A percentile compares a stretch with the other conserved stretches of the same genome.
These are phyloP conservation scores for Macrotus californicus DNA, from an alignment of 2,113 vertebrate species.

Conservation along the genomic window DNA sequence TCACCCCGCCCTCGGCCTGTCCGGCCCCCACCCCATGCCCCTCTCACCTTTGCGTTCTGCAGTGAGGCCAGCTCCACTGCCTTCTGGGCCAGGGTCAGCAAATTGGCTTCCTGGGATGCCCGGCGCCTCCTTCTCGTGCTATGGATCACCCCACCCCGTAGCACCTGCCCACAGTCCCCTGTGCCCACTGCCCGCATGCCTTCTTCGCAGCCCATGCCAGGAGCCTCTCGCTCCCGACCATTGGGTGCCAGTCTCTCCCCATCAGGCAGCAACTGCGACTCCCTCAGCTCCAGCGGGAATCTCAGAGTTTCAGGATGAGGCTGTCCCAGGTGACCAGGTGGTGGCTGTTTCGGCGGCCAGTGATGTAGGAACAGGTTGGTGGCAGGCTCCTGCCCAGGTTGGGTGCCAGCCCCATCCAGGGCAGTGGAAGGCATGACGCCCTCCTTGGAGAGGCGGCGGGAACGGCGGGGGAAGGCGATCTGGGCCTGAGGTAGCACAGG, in stretches of 20 bases:
- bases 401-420: slow-evolving; percentile 75
- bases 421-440: slow-evolving; percentile 81
- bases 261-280: slow-evolving; percentile 73
- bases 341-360: slow-evolving; percentile 79
- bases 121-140: slow-evolving; percentile 89
- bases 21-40: background rate
- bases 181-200: slow-evolving; percentile 57
- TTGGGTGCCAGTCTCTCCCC: slow-evolving; percentile 76
- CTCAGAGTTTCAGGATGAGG: slow-evolving; percentile 72
- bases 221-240: slow-evolving; percentile 75
- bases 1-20: background rate
- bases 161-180: slow-evolving; percentile 81
- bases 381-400: slow-evolving; percentile 77
- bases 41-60: slow-evolving; percentile 80
- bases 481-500: slow-evolving; percentile 83
- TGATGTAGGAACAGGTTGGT: slow-evolving; percentile 79
- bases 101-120: slow-evolving; percentile 94
- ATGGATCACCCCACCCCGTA: slow-evolving; percentile 92
- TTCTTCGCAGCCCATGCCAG: slow-evolving; percentile 58
- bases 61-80: slow-evolving; percentile 94
- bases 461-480: slow-evolving; percentile 89
- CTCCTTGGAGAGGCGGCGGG: slow-evolving; percentile 94
- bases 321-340: slow-evolving; percentile 70
- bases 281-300: slow-evolving; percentile 68
- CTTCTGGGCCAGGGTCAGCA: slow-evolving; percentile 95